Conservation (phyloP, 2,888 invertebrate genomes). For the Notodonta ziczac region DNA sequence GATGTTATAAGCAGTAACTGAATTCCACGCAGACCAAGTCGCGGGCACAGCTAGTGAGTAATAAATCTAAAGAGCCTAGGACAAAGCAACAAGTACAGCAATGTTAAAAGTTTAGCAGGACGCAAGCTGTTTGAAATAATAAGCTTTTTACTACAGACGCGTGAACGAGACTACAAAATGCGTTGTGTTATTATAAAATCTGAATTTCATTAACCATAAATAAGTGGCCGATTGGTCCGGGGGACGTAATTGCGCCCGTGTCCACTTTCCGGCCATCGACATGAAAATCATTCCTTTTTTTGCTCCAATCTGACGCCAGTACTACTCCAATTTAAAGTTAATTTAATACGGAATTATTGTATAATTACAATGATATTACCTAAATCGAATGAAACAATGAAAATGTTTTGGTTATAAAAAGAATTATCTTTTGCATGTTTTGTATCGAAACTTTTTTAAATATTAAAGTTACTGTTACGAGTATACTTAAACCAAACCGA, state of each 20-base stretch:
- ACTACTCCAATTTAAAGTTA: slow-evolving; percentile 42
- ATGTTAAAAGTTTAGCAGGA: slow-evolving; percentile 47
- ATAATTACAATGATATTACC: slow-evolving; percentile 25
- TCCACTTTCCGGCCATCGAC: slow-evolving; percentile 44
- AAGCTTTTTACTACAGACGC: slow-evolving; percentile 55
- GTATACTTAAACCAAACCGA: no score
- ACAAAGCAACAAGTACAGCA: slow-evolving; percentile 25
- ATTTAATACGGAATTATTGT: slow-evolving; percentile 31
- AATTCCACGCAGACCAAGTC: no score
- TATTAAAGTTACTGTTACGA: no score
- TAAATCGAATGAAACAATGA: not conserved
- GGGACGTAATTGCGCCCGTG: slow-evolving; percentile 58
- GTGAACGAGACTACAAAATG: slow-evolving; percentile 59
- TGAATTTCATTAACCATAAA: slow-evolving; percentile 70
- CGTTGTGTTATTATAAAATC: slow-evolving; percentile 63
- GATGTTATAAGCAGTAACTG: no score
- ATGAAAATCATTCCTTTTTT: slow-evolving; percentile 22
- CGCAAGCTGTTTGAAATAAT: slow-evolving; percentile 53
- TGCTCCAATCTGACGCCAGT: slow-evolving; percentile 19
- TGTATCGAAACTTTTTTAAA: no score
- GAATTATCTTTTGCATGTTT: no score
- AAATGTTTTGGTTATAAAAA: not conserved
- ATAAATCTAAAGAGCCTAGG: slow-evolving; percentile 44
- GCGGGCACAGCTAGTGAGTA: no score
- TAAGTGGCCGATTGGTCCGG: slow-evolving; percentile 64